Base-by-base conservation (phyloP, 2,888 invertebrate genomes). In the Strigamia maritima region DNA sequence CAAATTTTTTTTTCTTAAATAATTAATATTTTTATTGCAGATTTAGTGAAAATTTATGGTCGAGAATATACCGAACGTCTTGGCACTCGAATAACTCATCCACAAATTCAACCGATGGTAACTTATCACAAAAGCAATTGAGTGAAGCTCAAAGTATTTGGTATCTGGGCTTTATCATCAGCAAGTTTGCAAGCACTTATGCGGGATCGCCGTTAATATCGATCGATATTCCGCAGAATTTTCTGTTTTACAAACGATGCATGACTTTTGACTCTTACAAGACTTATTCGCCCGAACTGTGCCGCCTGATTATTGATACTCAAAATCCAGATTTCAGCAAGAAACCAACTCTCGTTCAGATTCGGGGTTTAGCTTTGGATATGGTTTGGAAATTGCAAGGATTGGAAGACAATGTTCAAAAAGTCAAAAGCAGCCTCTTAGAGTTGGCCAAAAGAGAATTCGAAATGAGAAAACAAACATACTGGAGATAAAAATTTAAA, bases 101-200 rank as follows among this genome's bases (percentile, higher is more conserved):
- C 8, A 19, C 54, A n/a, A 54, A 54, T 22, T 54, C 76, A 1
- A 76, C 38, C 16, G 19, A 14, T 2, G 1, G 1, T 28, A 74
- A 24, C 19, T n/a, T 74, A 6, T 74, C 76, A 1, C 26, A 77
- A 26, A 19, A 16, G 7, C 77, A 77, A 35, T 16, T 65, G 22
- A 78, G 38, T 70, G 78, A 78, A 78, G 70, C 78, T 8, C 78
- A 78, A 16, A 35, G 70, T 19, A 35, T 78, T 22, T 78, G 78
- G 78, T 78, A 78, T 31, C 19, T 78, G 14, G 78, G 78, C 10
- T 78, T 70, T 22, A 40, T 78, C 16, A 26, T 78, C 2, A 70
- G 70, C 70, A 78, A 70, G 24, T 70, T 78, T 19, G 78, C 78
- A n/a, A 70, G 78, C 22, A 70, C 70, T 16, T 70, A 65, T 16